Evolutionary conservation across 1,140 invertebrate species (phyloP).

Genomic region (Arion vulgaris): DNA sequence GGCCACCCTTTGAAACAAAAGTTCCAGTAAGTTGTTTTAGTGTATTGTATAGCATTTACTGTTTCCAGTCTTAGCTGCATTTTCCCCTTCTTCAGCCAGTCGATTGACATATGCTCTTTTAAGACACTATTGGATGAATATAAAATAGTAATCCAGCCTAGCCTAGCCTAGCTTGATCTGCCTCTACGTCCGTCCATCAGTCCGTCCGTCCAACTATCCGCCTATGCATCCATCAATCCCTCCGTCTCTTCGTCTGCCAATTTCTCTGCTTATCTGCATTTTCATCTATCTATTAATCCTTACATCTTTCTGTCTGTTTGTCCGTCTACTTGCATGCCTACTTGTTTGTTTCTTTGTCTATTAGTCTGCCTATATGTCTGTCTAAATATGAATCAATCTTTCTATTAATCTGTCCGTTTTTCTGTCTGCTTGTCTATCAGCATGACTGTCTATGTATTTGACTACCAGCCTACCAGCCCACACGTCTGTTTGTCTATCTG

Average conservation of each 20-base stretch:
- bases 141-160: no score
- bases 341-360: not conserved
- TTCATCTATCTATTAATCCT: not conserved
- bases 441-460: not conserved
- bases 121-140: no score
- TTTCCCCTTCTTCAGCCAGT: no score
- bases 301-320: not conserved
- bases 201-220: not conserved
- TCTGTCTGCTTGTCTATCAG: not conserved
- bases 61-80: no score
- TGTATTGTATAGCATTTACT: no score
- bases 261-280: not conserved
- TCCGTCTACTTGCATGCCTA: not conserved
- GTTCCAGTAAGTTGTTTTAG: no score
- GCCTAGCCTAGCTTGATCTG: no score
- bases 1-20: no score
- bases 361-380: not conserved
- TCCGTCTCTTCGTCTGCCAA: not conserved
- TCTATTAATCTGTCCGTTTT: not conserved
- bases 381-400: no score
- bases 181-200: not conserved
- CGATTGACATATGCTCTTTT: no score
- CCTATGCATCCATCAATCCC: not conserved
- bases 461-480: no score
- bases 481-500: not conserved